phyloP scores from a whole-genome alignment of 2,888 invertebrate genomes.

The Corythucha ciliata region DNA sequence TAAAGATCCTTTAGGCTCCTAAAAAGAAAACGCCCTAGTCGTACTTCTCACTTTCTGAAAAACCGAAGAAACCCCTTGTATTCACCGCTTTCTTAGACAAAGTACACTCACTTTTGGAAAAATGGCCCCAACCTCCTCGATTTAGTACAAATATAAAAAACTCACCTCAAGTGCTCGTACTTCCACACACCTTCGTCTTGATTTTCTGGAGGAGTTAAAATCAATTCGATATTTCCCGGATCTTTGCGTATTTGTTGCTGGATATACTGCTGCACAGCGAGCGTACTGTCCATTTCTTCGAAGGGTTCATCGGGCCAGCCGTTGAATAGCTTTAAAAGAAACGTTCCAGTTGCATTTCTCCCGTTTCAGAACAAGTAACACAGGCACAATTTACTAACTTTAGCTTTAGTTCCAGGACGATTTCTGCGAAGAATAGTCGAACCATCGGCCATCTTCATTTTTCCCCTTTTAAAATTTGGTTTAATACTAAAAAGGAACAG shows the following conservation, averaged over 20 bases:
- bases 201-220: constrained; percentile 90
- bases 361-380: no score
- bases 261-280: constrained; percentile 97
- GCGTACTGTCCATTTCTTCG: constrained; percentile 98
- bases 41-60: no score
- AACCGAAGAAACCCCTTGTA: no score
- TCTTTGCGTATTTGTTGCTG: constrained; percentile 93
- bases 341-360: no score
- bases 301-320: constrained; percentile 97
- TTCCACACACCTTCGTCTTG: constrained; percentile 99
- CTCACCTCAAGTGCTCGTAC: constrained; percentile 88
- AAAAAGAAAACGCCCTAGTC: no score
- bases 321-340: constrained; percentile 70
- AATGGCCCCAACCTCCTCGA: no score
- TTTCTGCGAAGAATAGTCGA: constrained; percentile 71
- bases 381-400: constrained; percentile 48
- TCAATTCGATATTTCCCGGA: constrained; percentile 85
- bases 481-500: no score
- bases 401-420: constrained; percentile 82
- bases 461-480: no score
- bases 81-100: no score
- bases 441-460: constrained; percentile 76
- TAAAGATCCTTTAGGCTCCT: no score
- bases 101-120: no score
- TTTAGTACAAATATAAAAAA: no score